Evolutionary conservation across 2,113 vertebrate genomes (phyloP).

Genomic region (Accipiter virgatus): DNA sequence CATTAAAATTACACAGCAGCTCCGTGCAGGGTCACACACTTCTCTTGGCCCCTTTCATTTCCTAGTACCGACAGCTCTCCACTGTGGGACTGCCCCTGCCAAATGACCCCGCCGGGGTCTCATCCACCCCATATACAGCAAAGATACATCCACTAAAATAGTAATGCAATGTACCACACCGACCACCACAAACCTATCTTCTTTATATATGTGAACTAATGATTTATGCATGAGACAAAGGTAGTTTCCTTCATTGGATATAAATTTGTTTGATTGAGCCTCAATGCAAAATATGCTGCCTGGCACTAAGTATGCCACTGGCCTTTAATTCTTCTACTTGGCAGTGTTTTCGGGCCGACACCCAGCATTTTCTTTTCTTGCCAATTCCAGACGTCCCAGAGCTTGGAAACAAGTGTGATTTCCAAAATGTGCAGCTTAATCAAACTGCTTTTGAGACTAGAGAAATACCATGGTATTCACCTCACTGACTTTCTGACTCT

Average conservation of each 20-base stretch:
- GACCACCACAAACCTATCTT: neutral
- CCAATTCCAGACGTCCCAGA: neutral
- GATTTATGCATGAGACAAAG: neutral
- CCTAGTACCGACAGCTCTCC: neutral
- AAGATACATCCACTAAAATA: neutral
- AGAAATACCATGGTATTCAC: neutral
- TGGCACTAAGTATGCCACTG: neutral
- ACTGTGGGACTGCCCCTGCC: neutral
- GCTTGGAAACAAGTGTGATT: neutral
- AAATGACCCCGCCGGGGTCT: neutral
- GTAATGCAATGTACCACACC: accelerated
- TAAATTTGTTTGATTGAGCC: neutral
- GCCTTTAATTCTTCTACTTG: neutral
- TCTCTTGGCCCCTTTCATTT: accelerated
- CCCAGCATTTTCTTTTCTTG: neutral
- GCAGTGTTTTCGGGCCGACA: neutral
- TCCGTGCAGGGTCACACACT: neutral
- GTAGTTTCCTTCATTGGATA: neutral
- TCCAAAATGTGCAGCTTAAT: neutral
- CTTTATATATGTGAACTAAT: neutral
- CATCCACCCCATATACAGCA: neutral
- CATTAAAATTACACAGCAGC: neutral
- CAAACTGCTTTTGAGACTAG: neutral
- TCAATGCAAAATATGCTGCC: neutral
- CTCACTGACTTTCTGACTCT: neutral